phyloP scores from a whole-genome alignment of 2,797 vertebrate genomes.

The Anas bernieri region DNA sequence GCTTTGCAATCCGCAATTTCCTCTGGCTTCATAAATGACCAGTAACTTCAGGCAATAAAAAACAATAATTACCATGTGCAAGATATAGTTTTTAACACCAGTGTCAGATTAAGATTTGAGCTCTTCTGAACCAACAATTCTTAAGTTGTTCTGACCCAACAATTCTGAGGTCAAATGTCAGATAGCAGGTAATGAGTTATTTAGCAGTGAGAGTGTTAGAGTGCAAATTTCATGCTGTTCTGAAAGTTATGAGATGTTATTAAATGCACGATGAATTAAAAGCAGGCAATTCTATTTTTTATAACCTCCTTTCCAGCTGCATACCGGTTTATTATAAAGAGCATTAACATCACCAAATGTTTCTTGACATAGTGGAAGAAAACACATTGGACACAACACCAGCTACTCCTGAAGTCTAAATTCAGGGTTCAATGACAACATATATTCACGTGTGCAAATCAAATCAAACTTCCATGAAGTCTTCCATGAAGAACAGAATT shows the following conservation, averaged over 20 bases:
- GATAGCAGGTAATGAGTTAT: rapidly evolving
- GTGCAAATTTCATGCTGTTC: not conserved
- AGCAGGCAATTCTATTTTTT: too few species aligned
- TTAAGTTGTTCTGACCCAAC: too few species aligned
- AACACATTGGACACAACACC: not conserved
- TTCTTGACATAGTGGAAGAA: not conserved
- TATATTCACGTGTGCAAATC: not conserved
- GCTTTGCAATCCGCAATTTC: not conserved
- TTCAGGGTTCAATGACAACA: not conserved
- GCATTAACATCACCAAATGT: not conserved
- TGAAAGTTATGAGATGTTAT: not conserved
- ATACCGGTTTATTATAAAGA: not conserved
- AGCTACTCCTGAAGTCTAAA: not conserved
- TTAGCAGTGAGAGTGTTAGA: not conserved
- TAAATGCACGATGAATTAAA: not conserved
- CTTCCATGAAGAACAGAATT: not conserved
- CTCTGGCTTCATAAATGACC: not conserved
- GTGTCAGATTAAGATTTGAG: not conserved
- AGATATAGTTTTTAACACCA: not conserved
- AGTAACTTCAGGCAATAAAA: not conserved
- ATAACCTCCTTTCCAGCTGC: not conserved
- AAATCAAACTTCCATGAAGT: not conserved
- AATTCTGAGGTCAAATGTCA: not conserved
- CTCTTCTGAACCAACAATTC: not conserved
- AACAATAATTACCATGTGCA: not conserved